Evolutionary conservation across 1,140 invertebrate genomes (phyloP), one percentile per base, ranked within the genome.

Genomic region (Ceratina australensis): DNA sequence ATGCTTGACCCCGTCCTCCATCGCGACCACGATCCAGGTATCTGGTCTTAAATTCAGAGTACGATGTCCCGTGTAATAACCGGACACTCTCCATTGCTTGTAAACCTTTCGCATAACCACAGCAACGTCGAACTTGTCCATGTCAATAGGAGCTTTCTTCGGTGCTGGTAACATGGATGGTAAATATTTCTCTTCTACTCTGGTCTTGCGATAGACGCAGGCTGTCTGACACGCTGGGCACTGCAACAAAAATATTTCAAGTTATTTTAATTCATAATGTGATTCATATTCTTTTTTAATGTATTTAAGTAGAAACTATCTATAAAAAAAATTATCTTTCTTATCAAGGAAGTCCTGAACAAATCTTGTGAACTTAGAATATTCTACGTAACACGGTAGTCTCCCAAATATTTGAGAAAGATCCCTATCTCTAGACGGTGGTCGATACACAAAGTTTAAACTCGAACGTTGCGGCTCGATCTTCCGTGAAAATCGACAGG

Each of bases 131-230:
- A 88, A 86, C 49, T 85, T 86, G 60, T 86, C 77, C 20, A 92
- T 73, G 64, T 69, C 63, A 0, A 91, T 73, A 16, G 89, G 88
- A 0, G 87, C 87, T 49, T 86, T 87, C n/a, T 80, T 86, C 0
- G 92, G 92, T 0, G 91, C 89, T 59, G 91, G 89, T 16, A 92
- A 57, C 79, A 88, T 90, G 18, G 89, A 91, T 4, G 91, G 89
- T 8, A 91, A 65, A 61, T 90, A 92, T 47, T 89, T 85, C 28
- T 90, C 91, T n/a, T 78, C 88, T 10, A 86, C 78, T 63, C 85
- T 71, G 0, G 72, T 83, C 50, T 88, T 86, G 0, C 84, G 80
- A 61, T 88, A 92, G 28, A 78, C 77, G 69, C 90, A 92, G 3
- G 88, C 89, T 0, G 88, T 92, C 24, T 89, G 65, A 52, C 90